A percentile compares a stretch with the other conserved stretches of the same genome.
These are phyloP conservation scores for Ambastaia sidthimunki DNA, from an alignment of 2,797 vertebrate genomes.

Conservation along the genomic window DNA sequence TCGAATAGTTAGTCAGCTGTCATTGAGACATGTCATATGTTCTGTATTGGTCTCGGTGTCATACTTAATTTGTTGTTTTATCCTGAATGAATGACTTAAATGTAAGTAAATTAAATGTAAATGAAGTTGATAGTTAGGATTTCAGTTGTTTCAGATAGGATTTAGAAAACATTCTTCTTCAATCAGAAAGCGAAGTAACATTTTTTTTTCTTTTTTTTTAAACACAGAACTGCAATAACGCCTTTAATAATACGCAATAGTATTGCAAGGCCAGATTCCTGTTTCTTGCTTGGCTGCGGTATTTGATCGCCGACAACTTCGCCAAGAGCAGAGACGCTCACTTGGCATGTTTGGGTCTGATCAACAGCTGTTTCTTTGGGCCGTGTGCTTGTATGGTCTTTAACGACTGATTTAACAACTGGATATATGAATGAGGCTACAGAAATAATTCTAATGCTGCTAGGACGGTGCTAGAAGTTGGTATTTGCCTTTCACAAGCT, in stretches of 20 bases:
- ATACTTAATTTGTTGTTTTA: too few relatives aligned
- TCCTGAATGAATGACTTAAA: neutral
- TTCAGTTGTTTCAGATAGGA: neutral
- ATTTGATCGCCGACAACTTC: slow-evolving; percentile 53
- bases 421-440: neutral
- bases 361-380: slow-evolving; percentile 45
- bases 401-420: slow-evolving; percentile 23
- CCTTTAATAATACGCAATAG: slow-evolving; percentile 8
- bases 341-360: slow-evolving; percentile 50
- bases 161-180: neutral
- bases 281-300: slow-evolving; percentile 48
- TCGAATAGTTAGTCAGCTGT: slow-evolving; percentile 11
- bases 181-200: neutral
- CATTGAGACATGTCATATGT: neutral
- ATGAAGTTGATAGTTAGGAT: neutral
- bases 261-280: slow-evolving; percentile 34
- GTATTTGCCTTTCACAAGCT: slow-evolving; percentile 25
- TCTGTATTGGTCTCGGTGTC: neutral
- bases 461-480: slow-evolving; percentile 17
- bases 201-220: neutral
- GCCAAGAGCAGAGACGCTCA: slow-evolving; percentile 47
- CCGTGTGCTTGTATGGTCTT: slow-evolving; percentile 14
- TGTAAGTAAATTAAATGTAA: neutral
- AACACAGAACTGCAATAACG: slow-evolving; percentile 27
- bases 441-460: slow-evolving; percentile 31